Percentiles rank a stretch among this genome's conserved stretches.
These are phyloP conservation scores for Ambastaia sidthimunki DNA, from an alignment of 2,797 vertebrate species.

Conservation along the genomic window DNA sequence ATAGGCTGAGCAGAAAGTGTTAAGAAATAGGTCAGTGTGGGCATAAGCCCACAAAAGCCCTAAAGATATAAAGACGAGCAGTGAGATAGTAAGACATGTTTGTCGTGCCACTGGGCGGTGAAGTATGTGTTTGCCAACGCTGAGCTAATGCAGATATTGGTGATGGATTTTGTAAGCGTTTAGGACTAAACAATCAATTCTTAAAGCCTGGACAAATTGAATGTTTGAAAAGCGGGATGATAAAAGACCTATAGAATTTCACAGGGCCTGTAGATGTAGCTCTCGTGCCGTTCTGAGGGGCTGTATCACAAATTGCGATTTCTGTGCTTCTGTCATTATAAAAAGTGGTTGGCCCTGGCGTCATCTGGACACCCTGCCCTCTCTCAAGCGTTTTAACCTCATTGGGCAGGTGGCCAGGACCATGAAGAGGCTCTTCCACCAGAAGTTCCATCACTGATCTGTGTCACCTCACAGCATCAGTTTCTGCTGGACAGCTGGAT, in stretches of 20 bases:
- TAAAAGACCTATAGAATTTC: not conserved
- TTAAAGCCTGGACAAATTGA: not conserved
- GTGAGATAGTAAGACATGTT: constrained; percentile 12
- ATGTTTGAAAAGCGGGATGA: constrained; percentile 2
- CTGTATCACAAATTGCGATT: not conserved
- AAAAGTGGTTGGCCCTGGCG: not conserved
- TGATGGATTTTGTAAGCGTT: constrained; percentile 29
- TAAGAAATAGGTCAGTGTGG: constrained; percentile 6
- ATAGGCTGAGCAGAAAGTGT: constrained; percentile 9
- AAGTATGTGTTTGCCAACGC: constrained; percentile 28
- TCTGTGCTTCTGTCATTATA: constrained; percentile 6
- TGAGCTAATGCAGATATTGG: constrained; percentile 28
- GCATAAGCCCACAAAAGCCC: not conserved
- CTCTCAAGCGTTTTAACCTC: constrained; percentile 16
- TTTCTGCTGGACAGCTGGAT: constrained; percentile 18
- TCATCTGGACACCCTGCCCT: constrained; percentile 30
- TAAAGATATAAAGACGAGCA: not conserved
- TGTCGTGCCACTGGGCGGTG: constrained; percentile 1
- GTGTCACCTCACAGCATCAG: constrained; percentile 12
- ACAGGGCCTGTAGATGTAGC: not conserved
- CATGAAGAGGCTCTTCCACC: constrained; percentile 15
- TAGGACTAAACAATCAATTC: constrained; percentile 28
- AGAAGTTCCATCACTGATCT: constrained; percentile 37
- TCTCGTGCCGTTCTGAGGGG: constrained; percentile 2
- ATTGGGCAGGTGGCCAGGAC: constrained; percentile 20